A percentile compares a stretch with the other conserved stretches of the same genome.
These are phyloP conservation scores for Pherbina coryleti DNA, from an alignment of 2,888 invertebrate species.

Conservation along the genomic window DNA sequence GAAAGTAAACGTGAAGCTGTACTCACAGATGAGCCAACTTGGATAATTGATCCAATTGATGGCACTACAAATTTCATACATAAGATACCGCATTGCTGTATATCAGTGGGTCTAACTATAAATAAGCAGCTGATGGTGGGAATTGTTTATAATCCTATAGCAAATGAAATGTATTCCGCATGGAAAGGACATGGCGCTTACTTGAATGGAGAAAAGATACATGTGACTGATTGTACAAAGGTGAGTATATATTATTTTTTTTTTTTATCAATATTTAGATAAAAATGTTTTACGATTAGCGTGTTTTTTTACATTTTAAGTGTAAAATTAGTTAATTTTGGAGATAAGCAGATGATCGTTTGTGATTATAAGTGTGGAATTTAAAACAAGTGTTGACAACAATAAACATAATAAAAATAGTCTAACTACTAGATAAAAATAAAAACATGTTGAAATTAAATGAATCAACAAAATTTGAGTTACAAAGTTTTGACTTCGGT, in stretches of 20 bases:
- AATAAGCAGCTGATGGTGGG: constrained; percentile 76
- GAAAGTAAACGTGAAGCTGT: constrained; percentile 60
- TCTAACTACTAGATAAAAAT: too few species aligned
- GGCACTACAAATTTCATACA: constrained; percentile 88
- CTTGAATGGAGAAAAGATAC: constrained; percentile 77
- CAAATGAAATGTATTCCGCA: constrained; percentile 81
- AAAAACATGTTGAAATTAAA: too few species aligned
- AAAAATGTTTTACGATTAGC: too few species aligned
- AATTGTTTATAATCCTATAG: constrained; percentile 82
- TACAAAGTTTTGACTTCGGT: too few species aligned
- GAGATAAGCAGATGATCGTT: background rate
- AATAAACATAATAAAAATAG: background rate
- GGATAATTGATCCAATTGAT: constrained; percentile 90
- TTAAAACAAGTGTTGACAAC: background rate
- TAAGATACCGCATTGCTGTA: constrained; percentile 76
- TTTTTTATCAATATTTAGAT: background rate
- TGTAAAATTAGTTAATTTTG: background rate
- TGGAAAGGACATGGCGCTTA: constrained; percentile 81
- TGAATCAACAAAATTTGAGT: too few species aligned
- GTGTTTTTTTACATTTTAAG: background rate
- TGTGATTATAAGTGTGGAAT: background rate
- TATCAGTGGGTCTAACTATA: constrained; percentile 77
- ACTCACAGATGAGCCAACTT: constrained; percentile 83
- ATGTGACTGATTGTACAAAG: constrained; percentile 63
- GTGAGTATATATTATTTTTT: constrained; percentile 53